A percentile compares a stretch with the other conserved stretches of the same genome.
These are phyloP conservation scores for Coleophora flavipennella DNA, from an alignment of 2,888 invertebrate species.

Conservation along the genomic window DNA sequence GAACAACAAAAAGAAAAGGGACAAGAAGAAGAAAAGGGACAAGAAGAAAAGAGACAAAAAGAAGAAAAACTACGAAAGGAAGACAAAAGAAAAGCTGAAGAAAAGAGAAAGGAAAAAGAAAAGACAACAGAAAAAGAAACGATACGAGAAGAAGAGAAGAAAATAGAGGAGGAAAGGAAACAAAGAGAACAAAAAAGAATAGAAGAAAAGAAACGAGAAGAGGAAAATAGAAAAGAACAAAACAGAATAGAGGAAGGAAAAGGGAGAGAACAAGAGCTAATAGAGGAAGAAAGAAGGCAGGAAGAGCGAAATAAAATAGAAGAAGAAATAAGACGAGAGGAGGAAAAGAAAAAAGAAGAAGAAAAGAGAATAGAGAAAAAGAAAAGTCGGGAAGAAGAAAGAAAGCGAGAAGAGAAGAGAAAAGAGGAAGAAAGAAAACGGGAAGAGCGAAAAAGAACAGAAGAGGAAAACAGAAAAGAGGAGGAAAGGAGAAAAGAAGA, in stretches of 20 bases:
- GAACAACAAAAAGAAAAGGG: neutral
- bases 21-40: neutral
- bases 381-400: neutral
- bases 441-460: neutral
- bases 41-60: neutral
- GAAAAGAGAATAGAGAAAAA: neutral
- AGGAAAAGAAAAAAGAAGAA: neutral
- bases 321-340: neutral
- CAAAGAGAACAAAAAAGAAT: neutral
- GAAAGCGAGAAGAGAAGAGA: neutral
- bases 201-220: neutral
- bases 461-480: neutral
- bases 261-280: neutral
- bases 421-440: neutral
- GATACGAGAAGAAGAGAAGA: neutral
- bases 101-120: neutral
- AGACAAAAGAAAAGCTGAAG: constrained; percentile 1
- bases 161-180: neutral
- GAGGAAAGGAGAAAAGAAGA: neutral
- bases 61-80: neutral
- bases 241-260: neutral
- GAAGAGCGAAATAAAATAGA: neutral
- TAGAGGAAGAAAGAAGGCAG: neutral
- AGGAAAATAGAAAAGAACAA: neutral
- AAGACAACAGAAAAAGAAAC: neutral